Base-by-base conservation (phyloP, 2,888 invertebrate genomes). In the Apodemia mormo region DNA sequence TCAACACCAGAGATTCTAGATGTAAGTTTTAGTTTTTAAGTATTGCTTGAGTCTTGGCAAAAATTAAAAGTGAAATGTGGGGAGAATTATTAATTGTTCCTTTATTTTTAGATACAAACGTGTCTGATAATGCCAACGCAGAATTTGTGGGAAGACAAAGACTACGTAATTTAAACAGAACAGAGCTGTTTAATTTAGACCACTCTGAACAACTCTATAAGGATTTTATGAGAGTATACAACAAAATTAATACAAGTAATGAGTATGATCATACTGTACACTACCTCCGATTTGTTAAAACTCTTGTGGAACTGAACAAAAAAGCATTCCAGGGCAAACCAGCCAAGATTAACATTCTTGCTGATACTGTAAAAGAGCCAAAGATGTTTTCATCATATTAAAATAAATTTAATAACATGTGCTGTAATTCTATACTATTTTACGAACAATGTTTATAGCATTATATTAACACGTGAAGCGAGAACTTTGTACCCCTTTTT, bases 241-340 rank as follows among this genome's bases (percentile, higher is more conserved):
- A 77, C 1, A 82, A 82, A 66, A 74, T 72, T 8, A 80, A 79
- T 22, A 67, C 73, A 2, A 80, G 78, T 0, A 82, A 77, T 30
- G 75, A 78, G 61, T 52, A 56, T 3, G 75, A 82, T 0, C 74
- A 75, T 0, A 71, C 70, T 3, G 68, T 79, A 5, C 80, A 80
- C 61, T 88, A 80, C 74, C 84, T 83, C 58, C 83, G 84, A 73
- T 90, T 90, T 73, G 72, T 88, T 1, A 89, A 88, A 78, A 83
- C 84, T 0, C 72, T 88, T 1, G 80, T 80, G 0, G 84, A 87
- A 54, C 73, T 80, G 2, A 89, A 89, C 72, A 79, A 76, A 72
- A 76, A 80, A 14, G 80, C 78, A 68, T 79, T 82, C 66, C 69
- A 73, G 1, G 85, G 83, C 0, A 67, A 76, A 30, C 65, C 67